A percentile compares a stretch with the other conserved stretches of the same genome.
These are phyloP conservation scores for Pristiophorus japonicus DNA, from an alignment of 2,113 vertebrate genomes.

Conservation along the genomic window DNA sequence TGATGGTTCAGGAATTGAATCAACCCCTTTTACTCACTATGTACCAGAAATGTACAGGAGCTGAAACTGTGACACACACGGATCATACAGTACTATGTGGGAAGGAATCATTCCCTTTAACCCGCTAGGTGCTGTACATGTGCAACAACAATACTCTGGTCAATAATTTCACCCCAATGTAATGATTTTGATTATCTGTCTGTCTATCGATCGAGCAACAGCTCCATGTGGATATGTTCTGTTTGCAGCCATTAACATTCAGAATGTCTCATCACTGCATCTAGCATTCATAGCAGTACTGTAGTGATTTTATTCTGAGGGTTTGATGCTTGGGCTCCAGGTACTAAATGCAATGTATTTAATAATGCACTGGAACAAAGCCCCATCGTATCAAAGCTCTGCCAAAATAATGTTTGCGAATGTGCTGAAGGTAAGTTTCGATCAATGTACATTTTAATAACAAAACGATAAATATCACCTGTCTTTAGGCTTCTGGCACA, in stretches of 20 bases:
- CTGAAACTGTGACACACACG: too few species aligned
- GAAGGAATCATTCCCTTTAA: background rate
- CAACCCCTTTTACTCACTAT: background rate
- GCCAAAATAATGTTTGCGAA: conserved; percentile 47
- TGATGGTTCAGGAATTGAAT: background rate
- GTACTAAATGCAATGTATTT: conserved; percentile 51
- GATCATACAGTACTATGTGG: too few species aligned
- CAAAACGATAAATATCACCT: background rate
- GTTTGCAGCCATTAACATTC: background rate
- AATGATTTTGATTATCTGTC: background rate
- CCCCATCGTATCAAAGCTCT: conserved; percentile 54
- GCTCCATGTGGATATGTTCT: conserved; percentile 43
- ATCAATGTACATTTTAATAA: background rate
- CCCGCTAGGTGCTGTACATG: too few species aligned
- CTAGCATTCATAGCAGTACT: background rate
- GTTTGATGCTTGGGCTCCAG: background rate
- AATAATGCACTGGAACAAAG: conserved; percentile 54
- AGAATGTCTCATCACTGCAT: background rate
- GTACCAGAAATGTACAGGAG: too few species aligned
- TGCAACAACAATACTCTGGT: background rate
- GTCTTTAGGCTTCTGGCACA: background rate
- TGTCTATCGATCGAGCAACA: background rate
- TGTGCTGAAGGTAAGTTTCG: conserved; percentile 58
- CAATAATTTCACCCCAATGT: background rate
- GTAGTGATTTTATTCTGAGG: background rate